Evolutionary conservation across 2,888 invertebrate genomes (phyloP), one percentile per base, ranked within the genome.

Genomic region (Ophraella communa): DNA sequence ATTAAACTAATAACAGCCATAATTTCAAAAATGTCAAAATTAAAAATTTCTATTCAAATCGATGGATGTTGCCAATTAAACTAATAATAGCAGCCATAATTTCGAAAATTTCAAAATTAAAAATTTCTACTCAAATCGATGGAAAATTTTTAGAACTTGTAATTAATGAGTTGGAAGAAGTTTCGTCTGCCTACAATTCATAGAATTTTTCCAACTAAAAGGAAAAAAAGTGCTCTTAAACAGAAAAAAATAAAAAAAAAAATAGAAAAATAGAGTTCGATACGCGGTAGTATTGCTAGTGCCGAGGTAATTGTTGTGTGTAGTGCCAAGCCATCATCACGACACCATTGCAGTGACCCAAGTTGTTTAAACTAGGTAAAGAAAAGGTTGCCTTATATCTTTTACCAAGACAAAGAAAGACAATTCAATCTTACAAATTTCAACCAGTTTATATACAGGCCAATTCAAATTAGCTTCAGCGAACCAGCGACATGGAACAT

Each of bases 291-390:
- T 64, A 64, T 49, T 56, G 65, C 65, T 65, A 73, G 74, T 78
- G 78, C 79, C 79, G 79, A 80, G 80, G 79, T 79, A 77, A 72
- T 74, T 73, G 74, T 77, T 78, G 80, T 79, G 80, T 79, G 80
- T 78, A 77, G 80, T 81, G 81, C 80, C 76, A 79, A 81, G 77
- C 79, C 78, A 74, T 75, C 76, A 78, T 75, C 76, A 78, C 78
- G 77, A 79, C 78, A 77, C 76, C 77, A 72, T 74, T 71, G 67
- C 71, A 72, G 70, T 75, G 67, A 66, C 89, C 88, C 87, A 95
- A 68, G 47, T 57, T 18, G 39, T 49, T 45, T 27, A 39, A 58
- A 54, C 33, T 45, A 62, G 47, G 33, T 45, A 49, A 39, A 42
- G 11, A 64, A 54, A 44, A 53, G 47, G 47, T 58, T 57, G 62